phyloP scores from a whole-genome alignment of 2,797 vertebrate species.

The Potorous gilbertii region DNA sequence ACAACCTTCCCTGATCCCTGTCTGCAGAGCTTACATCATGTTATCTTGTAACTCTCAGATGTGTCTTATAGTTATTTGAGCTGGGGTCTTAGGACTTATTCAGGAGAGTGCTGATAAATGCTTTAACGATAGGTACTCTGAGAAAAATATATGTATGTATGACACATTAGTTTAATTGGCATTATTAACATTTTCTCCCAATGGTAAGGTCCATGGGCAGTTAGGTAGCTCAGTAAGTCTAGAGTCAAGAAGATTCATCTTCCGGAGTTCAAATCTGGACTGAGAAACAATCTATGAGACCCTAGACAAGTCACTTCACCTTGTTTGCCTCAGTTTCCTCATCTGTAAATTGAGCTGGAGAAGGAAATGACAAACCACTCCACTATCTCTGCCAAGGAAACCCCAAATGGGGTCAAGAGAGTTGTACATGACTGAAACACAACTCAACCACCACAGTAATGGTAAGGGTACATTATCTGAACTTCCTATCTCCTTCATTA shows the following conservation, averaged over 20 bases:
- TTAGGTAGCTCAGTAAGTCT: neutral
- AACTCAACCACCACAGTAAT: neutral
- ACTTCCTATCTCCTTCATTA: neutral
- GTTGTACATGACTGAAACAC: neutral
- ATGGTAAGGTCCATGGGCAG: neutral
- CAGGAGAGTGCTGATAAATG: neutral
- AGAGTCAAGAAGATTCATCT: neutral
- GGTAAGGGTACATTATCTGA: neutral
- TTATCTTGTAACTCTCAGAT: neutral
- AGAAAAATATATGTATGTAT: neutral
- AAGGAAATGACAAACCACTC: neutral
- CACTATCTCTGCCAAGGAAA: neutral
- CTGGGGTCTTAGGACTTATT: neutral
- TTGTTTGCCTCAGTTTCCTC: neutral
- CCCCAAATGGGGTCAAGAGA: neutral
- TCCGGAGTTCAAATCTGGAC: neutral
- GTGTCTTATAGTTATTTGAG: neutral
- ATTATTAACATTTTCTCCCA: neutral
- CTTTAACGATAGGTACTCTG: neutral
- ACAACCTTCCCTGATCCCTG: neutral
- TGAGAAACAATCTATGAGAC: no score
- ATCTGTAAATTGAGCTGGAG: neutral
- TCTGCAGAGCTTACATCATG: neutral
- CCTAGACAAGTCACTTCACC: neutral
- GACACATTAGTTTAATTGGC: neutral